Conservation (phyloP, 2,888 invertebrate genomes). For the Conomelus anceps region DNA sequence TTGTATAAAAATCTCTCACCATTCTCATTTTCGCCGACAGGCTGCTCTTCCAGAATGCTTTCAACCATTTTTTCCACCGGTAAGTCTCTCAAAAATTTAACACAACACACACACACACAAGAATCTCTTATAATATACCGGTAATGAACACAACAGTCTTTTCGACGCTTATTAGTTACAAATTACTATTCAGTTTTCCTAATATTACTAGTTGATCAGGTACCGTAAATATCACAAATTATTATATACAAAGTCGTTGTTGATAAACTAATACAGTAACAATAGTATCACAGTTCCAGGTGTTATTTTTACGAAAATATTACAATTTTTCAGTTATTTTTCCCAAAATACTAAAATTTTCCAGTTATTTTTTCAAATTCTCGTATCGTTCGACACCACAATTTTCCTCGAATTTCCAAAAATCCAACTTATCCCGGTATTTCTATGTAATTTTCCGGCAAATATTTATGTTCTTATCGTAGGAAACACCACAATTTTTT, state of each 20-base stretch:
- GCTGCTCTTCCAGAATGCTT: slow-evolving; percentile 57
- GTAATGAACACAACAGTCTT: not conserved
- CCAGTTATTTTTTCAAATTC: not conserved
- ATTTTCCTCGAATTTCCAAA: too few species aligned
- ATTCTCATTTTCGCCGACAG: slow-evolving; percentile 45
- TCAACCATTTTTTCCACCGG: slow-evolving; percentile 51
- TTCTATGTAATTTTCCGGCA: too few species aligned
- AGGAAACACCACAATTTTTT: too few species aligned
- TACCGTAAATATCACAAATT: not conserved
- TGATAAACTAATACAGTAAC: not conserved
- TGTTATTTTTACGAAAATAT: not conserved
- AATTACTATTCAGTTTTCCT: not conserved
- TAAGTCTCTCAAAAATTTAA: not conserved
- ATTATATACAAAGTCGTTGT: not conserved
- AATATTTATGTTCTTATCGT: too few species aligned
- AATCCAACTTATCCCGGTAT: too few species aligned
- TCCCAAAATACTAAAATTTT: not conserved
- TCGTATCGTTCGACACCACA: too few species aligned
- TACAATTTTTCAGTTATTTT: not conserved
- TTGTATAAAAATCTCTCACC: not conserved
- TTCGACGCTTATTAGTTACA: not conserved
- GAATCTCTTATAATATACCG: not conserved
- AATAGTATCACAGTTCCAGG: not conserved
- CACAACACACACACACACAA: slow-evolving; percentile 12
- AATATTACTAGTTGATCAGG: not conserved